Base-by-base conservation (phyloP, 2,797 vertebrate genomes). In the Lagorchestes hirsutus region DNA sequence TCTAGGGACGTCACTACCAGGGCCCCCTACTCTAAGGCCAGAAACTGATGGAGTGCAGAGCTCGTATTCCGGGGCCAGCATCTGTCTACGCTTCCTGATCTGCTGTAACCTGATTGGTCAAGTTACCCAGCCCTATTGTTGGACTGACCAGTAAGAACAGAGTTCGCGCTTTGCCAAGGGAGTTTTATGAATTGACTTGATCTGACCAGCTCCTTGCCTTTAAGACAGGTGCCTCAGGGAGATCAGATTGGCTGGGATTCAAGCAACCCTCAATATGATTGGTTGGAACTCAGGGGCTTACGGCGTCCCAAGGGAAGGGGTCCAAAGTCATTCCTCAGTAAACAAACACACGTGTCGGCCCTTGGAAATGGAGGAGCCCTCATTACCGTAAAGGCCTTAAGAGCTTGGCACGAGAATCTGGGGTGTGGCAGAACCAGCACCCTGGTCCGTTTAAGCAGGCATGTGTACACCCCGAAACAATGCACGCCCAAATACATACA, bases 301-400 rank as follows among this genome's bases (percentile, higher is more conserved):
- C 9, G 0, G 40, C 50, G 74, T 40, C 40, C 74, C 74, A 10
- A 27, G 40, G 74, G 74, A 50, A 87, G 74, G 27, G 40, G 74
- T 87, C 74, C 74, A 46, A 87, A 87, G 74, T 27, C 40, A 27
- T 27, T 50, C 74, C 46, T 1, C 74, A 22, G 40, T 50, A 87
- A 87, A 87, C 74, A 87, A 87, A 87, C 74, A 46, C 74, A 87
- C 74, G 74, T 87, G 74, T 50, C 74, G 27, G 74, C 74, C 74
- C 40, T 24, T 24, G 74, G 74, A 50, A 50, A 50, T 50, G 40
- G 2, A 46, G 74, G 40, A 22, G n/a, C n/a, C 74, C 22, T 46
- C 74, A 8, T 82, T 87, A 46, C 74, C 74, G 74, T 87, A 87
- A 87, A 87, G 40, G 40, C 40, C 74, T 40, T 50, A 87, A 50